Conservation (phyloP, 2,113 vertebrate species). For the Paramormyrops kingsleyae region DNA sequence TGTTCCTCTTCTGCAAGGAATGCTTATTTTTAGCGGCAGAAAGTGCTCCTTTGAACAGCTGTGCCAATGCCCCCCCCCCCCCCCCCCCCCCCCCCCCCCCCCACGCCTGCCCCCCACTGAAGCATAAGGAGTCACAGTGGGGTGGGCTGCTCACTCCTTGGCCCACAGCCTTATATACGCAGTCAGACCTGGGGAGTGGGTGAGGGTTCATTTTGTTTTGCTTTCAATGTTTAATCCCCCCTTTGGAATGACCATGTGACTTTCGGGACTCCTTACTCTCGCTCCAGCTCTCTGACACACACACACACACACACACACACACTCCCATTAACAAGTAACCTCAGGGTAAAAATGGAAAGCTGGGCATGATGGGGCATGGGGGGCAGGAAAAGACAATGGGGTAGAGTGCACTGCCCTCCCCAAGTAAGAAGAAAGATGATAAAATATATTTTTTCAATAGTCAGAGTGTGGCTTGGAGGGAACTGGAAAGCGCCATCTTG, state of each 20-base stretch:
- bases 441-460: constrained; percentile 60
- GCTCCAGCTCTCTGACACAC: not conserved
- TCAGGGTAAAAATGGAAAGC: not conserved
- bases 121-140: not conserved
- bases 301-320: not conserved
- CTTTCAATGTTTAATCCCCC: not conserved
- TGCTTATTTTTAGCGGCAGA: not conserved
- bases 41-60: not conserved
- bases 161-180: not conserved
- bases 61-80: not conserved
- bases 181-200: not conserved
- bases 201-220: not conserved
- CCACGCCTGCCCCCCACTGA: not conserved
- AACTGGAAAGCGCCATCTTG: constrained; percentile 34
- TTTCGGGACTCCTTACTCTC: not conserved
- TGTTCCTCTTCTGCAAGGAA: not conserved
- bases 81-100: not conserved
- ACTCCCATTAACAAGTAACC: not conserved
- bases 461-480: constrained; percentile 43
- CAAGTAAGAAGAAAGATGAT: not conserved
- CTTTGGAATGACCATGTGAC: not conserved
- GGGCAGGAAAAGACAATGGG: not conserved
- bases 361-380: not conserved
- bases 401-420: not conserved
- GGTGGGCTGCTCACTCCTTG: not conserved